Evolutionary conservation across 1,140 invertebrate species (phyloP).

Genomic region (Hycleus cichorii): DNA sequence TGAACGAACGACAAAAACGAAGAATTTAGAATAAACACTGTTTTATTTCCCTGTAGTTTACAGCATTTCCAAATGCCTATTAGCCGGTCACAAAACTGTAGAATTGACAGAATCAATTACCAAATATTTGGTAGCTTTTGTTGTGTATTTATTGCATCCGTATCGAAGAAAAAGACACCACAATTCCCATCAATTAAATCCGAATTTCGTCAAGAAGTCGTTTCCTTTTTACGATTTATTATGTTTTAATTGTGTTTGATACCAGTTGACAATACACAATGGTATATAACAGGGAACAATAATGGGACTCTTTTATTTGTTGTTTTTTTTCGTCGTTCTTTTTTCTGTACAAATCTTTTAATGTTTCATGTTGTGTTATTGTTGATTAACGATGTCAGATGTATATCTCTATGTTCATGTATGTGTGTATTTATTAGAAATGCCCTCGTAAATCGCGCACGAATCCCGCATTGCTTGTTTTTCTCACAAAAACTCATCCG

Average conservation of each 20-base stretch:
- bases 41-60: too few relatives aligned
- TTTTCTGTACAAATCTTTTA: conserved; percentile 12
- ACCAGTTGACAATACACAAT: conserved; percentile 1
- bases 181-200: too few relatives aligned
- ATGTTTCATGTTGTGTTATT: conserved; percentile 13
- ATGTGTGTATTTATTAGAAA: neutral
- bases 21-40: too few relatives aligned
- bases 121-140: too few relatives aligned
- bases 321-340: neutral
- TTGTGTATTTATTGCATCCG: too few relatives aligned
- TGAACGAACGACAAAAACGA: too few relatives aligned
- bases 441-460: conserved; percentile 28
- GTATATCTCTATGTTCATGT: neutral
- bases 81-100: too few relatives aligned
- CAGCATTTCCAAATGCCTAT: too few relatives aligned
- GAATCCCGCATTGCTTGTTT: conserved; percentile 27
- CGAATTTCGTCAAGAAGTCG: conserved; percentile 19
- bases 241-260: conserved; percentile 27
- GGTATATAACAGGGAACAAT: neutral
- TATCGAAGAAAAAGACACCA: too few relatives aligned
- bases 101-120: too few relatives aligned
- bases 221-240: conserved; percentile 30
- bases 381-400: conserved; percentile 26
- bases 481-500: conserved; percentile 25
- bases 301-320: neutral